phyloP scores from a whole-genome alignment of 2,113 vertebrate species.

The Otocyon megalotis region DNA sequence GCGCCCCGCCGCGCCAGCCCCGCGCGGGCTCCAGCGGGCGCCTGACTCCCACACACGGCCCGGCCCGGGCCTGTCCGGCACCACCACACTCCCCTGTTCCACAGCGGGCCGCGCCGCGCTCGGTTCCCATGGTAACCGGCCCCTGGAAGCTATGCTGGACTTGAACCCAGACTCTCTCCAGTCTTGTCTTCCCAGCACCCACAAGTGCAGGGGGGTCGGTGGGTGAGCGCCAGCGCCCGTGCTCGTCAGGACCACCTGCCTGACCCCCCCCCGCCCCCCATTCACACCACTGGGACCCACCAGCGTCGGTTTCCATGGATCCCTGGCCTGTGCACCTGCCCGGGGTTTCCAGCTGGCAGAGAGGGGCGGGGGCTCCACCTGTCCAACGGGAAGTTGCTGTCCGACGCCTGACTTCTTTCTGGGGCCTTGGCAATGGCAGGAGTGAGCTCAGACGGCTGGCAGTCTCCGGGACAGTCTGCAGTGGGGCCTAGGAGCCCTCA shows the following conservation, averaged over 20 bases:
- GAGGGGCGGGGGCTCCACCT: rapidly evolving
- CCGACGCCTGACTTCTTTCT: neutral
- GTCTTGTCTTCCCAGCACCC: neutral
- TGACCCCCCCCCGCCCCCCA: neutral
- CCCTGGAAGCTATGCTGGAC: neutral
- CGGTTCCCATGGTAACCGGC: neutral
- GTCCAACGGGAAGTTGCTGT: neutral
- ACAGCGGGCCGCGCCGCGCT: rapidly evolving
- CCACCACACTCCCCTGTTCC: no score
- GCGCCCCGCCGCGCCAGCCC: rapidly evolving
- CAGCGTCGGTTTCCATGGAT: neutral
- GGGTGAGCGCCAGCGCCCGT: neutral
- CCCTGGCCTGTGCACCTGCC: neutral
- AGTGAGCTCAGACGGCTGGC: neutral
- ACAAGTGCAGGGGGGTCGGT: neutral
- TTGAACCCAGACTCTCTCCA: neutral
- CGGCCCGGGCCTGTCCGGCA: no score
- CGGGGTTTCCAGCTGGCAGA: neutral
- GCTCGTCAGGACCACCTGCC: neutral
- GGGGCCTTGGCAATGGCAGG: neutral
- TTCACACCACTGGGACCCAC: neutral
- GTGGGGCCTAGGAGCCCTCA: neutral
- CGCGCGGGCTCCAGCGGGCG: rapidly evolving
- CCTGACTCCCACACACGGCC: neutral
- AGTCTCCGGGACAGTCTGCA: neutral